Base-by-base conservation (phyloP, 2,888 invertebrate genomes). In the Lamellibrachia satsuma region DNA sequence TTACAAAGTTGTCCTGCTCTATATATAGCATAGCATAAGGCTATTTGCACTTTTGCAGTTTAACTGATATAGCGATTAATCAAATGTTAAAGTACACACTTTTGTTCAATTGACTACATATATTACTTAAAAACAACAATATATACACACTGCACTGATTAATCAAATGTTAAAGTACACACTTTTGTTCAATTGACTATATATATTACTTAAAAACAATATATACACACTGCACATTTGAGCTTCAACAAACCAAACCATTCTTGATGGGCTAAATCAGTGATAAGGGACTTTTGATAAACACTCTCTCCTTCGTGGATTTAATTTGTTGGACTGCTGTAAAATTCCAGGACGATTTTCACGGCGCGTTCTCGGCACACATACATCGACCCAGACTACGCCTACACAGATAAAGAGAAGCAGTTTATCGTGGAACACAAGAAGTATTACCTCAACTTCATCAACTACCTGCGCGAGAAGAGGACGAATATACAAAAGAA, bases 321-420 rank as follows among this genome's bases (percentile, higher is more conserved):
- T 75, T 91, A 52, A 52, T 91, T 52, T 52, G 15, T 52, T 22
- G 52, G 52, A 91, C 27, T n/a, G 15, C 52, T 91, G 27, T 51
- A 15, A 27, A 90, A 90, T 92, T 92, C 27, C 93, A 96, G 96
- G 93, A 96, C 96, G 7, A 95, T 96, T 60, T 96, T 96, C 93
- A 96, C 95, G 0, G 93, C 95, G 39, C 93, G 93, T 55, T 95
- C 95, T 39, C 94, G 96, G 1, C 95, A 96, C 94, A 95, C 95
- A 52, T 96, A 95, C 93, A 94, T 96, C 8, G 96, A 96, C 93
- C 96, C 96, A 9, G 96, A 96, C 94, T 96, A 96, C 93, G 95
- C 96, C 11, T 95, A 95, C 93, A 95, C 95, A 52, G 96, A 96
- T 92, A 94, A 95, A 8, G 96, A 96, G 92, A 94, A 94, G 6